Percentiles rank a stretch among this genome's conserved stretches.
These are phyloP conservation scores for Coptotermes formosanus DNA, from an alignment of 1,140 invertebrate genomes.

Conservation along the genomic window DNA sequence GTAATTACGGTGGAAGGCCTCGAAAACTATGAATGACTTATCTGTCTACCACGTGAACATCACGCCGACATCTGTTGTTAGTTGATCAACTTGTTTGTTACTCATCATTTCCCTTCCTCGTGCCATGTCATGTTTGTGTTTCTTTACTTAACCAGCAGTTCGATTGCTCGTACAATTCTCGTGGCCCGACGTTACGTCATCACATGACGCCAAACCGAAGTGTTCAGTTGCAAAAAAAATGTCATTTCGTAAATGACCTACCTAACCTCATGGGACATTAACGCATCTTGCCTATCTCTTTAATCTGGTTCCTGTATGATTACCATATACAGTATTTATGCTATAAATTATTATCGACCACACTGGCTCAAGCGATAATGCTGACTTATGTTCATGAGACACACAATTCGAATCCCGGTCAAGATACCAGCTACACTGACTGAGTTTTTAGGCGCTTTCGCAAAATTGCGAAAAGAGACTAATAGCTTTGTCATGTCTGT, in stretches of 20 bases:
- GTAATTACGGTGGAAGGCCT: neutral
- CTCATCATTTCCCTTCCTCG: neutral
- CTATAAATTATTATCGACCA: too few species aligned
- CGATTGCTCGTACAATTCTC: neutral
- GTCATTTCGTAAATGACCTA: neutral
- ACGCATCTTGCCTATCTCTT: too few species aligned
- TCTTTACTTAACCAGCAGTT: neutral
- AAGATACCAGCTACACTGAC: too few species aligned
- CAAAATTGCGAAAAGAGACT: too few species aligned
- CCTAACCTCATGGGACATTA: neutral
- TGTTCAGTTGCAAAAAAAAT: neutral
- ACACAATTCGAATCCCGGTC: too few species aligned
- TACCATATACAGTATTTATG: too few species aligned
- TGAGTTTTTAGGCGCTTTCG: too few species aligned
- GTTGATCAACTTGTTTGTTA: slow-evolving; percentile 13
- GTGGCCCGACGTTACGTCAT: neutral
- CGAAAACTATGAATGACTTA: neutral
- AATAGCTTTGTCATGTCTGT: too few species aligned
- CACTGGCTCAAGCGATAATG: too few species aligned
- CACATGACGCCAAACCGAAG: neutral
- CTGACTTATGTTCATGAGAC: too few species aligned
- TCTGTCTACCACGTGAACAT: neutral
- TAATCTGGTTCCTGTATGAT: too few species aligned
- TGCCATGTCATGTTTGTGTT: neutral
- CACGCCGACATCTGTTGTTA: neutral